Conservation (phyloP, 2,797 vertebrate genomes). For the Cetoscarus ocellatus region DNA sequence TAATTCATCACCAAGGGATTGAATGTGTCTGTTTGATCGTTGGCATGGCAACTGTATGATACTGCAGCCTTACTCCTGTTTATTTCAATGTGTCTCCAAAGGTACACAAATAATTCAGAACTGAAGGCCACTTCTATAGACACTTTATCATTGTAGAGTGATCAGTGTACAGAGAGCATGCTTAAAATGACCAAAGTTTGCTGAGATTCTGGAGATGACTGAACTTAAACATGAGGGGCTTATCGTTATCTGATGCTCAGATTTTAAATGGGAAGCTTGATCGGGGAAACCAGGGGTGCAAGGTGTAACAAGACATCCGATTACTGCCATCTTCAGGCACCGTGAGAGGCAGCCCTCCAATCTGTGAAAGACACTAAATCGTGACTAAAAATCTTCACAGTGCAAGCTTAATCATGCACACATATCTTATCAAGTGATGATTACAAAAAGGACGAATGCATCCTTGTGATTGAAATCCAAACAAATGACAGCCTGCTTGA, state of each 20-base stretch:
- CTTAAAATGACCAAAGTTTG: background rate
- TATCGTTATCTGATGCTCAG: conserved; percentile 27
- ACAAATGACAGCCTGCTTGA: background rate
- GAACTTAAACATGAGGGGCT: conserved; percentile 7
- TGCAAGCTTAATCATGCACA: background rate
- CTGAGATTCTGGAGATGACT: background rate
- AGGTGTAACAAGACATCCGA: conserved; percentile 70
- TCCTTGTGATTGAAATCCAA: background rate
- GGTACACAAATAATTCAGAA: background rate
- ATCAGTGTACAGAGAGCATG: background rate
- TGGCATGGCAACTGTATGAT: conserved; percentile 37
- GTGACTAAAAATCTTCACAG: conserved; percentile 61
- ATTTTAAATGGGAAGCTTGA: conserved; percentile 29
- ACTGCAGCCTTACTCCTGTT: conserved; percentile 21
- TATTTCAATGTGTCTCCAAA: conserved; percentile 1
- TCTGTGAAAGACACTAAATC: conserved; percentile 55
- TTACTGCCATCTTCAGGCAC: conserved; percentile 86
- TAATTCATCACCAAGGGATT: no score
- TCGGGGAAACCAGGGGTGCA: conserved; percentile 21
- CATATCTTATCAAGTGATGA: conserved; percentile 7
- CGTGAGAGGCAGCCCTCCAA: conserved; percentile 43
- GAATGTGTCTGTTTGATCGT: background rate
- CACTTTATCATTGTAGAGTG: conserved; percentile 9
- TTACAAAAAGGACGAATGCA: background rate
- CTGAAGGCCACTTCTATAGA: conserved; percentile 11